Conservation (phyloP, 2,113 vertebrate genomes). For the Ahaetulla prasina region DNA sequence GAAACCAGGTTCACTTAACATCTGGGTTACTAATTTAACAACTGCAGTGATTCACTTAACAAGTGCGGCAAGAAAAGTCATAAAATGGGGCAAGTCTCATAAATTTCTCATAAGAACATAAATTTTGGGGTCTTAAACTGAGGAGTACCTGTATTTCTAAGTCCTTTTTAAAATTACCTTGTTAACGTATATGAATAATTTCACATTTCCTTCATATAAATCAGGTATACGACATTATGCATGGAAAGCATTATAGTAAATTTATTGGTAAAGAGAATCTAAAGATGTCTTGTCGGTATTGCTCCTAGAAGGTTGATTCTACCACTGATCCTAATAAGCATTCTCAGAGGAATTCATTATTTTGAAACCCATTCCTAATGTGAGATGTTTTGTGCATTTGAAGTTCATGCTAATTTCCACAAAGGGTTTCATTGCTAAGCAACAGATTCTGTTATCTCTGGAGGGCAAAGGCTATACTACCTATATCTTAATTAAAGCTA, state of each 20-base stretch:
- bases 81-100: too few relatives aligned
- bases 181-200: background rate
- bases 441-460: slow-evolving; percentile 72
- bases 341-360: slow-evolving; percentile 76
- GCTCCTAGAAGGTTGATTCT: slow-evolving; percentile 50
- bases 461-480: slow-evolving; percentile 36
- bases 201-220: background rate
- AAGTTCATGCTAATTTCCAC: slow-evolving; percentile 74
- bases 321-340: slow-evolving; percentile 56
- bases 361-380: slow-evolving; percentile 71
- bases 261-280: background rate
- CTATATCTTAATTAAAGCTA: slow-evolving; percentile 22
- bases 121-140: too few relatives aligned
- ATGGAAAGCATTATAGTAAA: background rate
- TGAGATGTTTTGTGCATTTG: slow-evolving; percentile 74
- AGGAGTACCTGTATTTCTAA: background rate
- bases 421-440: slow-evolving; percentile 75
- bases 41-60: too few relatives aligned
- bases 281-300: background rate
- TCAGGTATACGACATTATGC: background rate
- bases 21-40: too few relatives aligned
- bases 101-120: too few relatives aligned
- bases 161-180: background rate
- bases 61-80: too few relatives aligned
- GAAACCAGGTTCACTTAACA: too few relatives aligned